phyloP scores from a whole-genome alignment of 37 sponge, comb jelly and placozoan genomes.

The Beroe ovata region DNA sequence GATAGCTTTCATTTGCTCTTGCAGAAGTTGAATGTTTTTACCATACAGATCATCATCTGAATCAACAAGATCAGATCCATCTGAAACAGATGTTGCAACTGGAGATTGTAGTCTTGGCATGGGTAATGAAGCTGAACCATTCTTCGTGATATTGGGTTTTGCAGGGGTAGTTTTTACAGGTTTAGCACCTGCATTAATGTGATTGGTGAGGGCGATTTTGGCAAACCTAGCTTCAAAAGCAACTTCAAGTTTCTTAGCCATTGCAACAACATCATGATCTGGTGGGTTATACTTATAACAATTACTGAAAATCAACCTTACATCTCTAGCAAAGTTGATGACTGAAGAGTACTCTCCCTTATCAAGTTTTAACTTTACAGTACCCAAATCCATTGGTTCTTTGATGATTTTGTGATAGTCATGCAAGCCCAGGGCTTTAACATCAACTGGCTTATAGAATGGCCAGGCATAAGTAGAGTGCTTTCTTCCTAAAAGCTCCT shows the following conservation, averaged over 20 bases:
- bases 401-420: constrained; percentile 94
- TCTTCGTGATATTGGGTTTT: background rate
- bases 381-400: constrained; percentile 91
- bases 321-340: constrained; percentile 85
- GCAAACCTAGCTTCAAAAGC: constrained; percentile 53
- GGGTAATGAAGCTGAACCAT: constrained; percentile 28
- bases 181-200: background rate
- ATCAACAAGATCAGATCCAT: constrained; percentile 26
- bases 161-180: constrained; percentile 16
- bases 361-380: constrained; percentile 84
- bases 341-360: constrained; percentile 74
- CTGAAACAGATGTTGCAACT: background rate
- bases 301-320: constrained; percentile 94
- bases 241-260: constrained; percentile 90
- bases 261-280: constrained; percentile 94
- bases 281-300: constrained; percentile 99
- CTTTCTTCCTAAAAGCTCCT: constrained; percentile 36
- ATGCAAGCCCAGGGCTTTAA: constrained; percentile 75
- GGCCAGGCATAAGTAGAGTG: constrained; percentile 91
- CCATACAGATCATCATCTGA: constrained; percentile 59
- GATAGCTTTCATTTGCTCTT: constrained; percentile 35
- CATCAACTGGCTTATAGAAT: constrained; percentile 92
- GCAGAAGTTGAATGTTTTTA: constrained; percentile 28
- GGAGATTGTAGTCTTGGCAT: constrained; percentile 14
- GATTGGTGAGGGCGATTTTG: constrained; percentile 20